Conservation (phyloP, 2,888 invertebrate species). For the Lottia scabra region DNA sequence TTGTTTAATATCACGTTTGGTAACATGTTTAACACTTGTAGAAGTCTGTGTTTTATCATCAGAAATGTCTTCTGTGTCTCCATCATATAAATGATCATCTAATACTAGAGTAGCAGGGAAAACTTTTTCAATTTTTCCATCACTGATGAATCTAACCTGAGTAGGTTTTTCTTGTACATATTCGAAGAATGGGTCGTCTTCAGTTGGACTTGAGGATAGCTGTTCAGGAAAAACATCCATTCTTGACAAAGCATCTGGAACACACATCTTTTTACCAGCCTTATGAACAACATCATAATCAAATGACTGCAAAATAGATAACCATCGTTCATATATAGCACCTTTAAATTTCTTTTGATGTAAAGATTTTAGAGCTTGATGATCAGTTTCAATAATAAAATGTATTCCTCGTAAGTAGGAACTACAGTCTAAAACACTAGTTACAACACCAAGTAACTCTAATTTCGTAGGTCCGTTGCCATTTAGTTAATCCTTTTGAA, state of each 20-base stretch:
- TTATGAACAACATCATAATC: too few species aligned
- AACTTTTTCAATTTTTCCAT: background rate
- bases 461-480: constrained; percentile 18
- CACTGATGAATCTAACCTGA: constrained; percentile 3
- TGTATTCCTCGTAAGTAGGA: constrained; percentile 18
- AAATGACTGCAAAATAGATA: constrained; percentile 1
- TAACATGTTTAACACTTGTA: too few species aligned
- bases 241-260: constrained; percentile 6
- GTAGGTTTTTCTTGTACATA: constrained; percentile 13
- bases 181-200: constrained; percentile 15
- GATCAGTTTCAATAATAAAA: constrained; percentile 21
- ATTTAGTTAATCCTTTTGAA: constrained; percentile 1
- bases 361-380: constrained; percentile 18
- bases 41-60: background rate
- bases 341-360: constrained; percentile 21
- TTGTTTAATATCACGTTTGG: too few species aligned
- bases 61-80: background rate
- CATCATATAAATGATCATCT: background rate
- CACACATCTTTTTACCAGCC: constrained; percentile 5
- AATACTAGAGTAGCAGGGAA: background rate
- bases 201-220: constrained; percentile 12
- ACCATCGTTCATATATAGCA: constrained; percentile 20
- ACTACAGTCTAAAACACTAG: constrained; percentile 19
- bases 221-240: background rate
- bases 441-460: constrained; percentile 16